Conservation (phyloP, 2,888 invertebrate species). For the Tipula helvola region DNA sequence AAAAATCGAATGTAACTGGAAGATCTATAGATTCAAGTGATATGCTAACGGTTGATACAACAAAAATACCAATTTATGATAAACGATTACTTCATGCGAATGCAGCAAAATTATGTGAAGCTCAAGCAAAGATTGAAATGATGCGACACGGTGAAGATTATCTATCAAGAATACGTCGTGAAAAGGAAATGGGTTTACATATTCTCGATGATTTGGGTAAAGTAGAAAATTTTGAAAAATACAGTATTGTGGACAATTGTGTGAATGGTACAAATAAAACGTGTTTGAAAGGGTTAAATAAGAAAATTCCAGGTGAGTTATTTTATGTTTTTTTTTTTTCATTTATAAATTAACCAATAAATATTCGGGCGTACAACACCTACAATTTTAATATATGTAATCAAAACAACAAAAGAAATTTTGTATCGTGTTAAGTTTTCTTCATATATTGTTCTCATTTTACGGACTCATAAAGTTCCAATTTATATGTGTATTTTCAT, state of each 20-base stretch:
- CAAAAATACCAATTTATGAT: slow-evolving; percentile 12
- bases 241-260: slow-evolving; percentile 22
- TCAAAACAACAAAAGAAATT: neutral
- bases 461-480: neutral
- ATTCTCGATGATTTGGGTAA: slow-evolving; percentile 19
- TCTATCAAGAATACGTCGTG: neutral
- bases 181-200: slow-evolving; percentile 15
- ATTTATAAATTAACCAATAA: neutral
- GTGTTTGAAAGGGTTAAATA: slow-evolving; percentile 26
- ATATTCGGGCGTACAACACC: neutral
- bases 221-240: slow-evolving; percentile 17
- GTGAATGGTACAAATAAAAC: slow-evolving; percentile 20
- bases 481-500: neutral
- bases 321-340: neutral
- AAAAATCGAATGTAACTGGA: neutral
- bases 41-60: slow-evolving; percentile 17
- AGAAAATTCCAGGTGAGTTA: slow-evolving; percentile 24
- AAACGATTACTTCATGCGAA: neutral
- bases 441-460: neutral
- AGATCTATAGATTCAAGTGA: neutral
- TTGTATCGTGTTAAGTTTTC: neutral
- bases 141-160: neutral
- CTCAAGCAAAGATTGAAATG: neutral
- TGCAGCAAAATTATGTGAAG: neutral
- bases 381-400: neutral